Evolutionary conservation across 2,797 vertebrate genomes (phyloP).

Genomic region (Neoniphon sammara): DNA sequence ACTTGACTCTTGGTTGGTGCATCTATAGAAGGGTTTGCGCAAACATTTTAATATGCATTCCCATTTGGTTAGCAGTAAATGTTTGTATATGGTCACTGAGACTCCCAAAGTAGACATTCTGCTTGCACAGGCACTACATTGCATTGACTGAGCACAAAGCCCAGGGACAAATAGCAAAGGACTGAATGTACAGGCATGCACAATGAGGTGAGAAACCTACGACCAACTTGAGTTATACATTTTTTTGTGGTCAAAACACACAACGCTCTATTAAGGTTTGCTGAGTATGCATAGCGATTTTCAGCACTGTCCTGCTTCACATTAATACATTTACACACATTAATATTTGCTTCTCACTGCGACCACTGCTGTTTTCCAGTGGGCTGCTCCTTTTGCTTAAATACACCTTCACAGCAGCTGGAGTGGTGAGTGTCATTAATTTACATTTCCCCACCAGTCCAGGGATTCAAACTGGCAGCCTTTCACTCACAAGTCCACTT

Average conservation of each 20-base stretch:
- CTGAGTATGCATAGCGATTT: constrained; percentile 10
- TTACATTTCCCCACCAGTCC: constrained; percentile 12
- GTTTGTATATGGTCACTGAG: constrained; percentile 12
- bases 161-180: not conserved
- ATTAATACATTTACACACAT: not conserved
- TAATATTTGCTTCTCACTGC: not conserved
- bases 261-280: constrained; percentile 6
- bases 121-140: constrained; percentile 23
- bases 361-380: not conserved
- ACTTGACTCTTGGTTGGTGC: constrained; percentile 1
- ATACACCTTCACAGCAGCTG: not conserved
- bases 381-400: not conserved
- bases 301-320: not conserved
- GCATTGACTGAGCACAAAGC: not conserved
- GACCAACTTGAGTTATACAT: too few relatives aligned
- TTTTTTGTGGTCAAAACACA: too few relatives aligned
- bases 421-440: not conserved
- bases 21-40: constrained; percentile 24
- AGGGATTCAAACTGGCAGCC: constrained; percentile 28
- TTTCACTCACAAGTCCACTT: constrained; percentile 26
- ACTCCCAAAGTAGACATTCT: constrained; percentile 26
- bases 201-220: not conserved
- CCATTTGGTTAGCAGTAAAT: constrained; percentile 28
- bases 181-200: constrained; percentile 29
- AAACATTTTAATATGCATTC: constrained; percentile 37